A percentile compares a stretch with the other conserved stretches of the same genome.
Evolutionary conservation across 2,797 vertebrate species (phyloP).

Genomic region (Triplophysa bombifrons): DNA sequence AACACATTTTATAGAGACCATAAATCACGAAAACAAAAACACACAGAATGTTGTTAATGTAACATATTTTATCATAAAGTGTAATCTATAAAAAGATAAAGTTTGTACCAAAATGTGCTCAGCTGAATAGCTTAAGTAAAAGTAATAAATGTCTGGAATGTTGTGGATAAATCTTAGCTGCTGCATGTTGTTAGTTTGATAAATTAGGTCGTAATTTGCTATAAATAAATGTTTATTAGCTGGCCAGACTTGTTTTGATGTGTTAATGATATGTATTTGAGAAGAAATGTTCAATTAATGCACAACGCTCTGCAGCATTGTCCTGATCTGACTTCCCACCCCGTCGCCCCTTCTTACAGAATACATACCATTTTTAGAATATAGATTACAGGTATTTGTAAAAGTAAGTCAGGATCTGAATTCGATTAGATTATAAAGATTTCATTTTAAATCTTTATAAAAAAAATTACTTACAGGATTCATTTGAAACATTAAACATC

Average conservation of each 20-base stretch:
- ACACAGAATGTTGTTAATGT: constrained; percentile 95
- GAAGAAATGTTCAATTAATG: constrained; percentile 67
- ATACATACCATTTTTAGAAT: background rate
- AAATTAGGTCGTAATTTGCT: constrained; percentile 98
- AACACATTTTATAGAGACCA: constrained; percentile 91
- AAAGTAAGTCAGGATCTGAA: background rate
- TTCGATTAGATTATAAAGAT: too few species aligned
- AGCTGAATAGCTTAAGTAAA: constrained; percentile 97
- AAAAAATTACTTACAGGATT: too few species aligned
- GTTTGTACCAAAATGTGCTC: constrained; percentile 95
- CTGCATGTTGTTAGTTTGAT: constrained; percentile 99
- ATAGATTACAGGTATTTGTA: background rate
- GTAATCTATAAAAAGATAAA: constrained; percentile 90
- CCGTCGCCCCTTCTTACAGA: constrained; percentile 40
- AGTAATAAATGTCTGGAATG: constrained; percentile 95
- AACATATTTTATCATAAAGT: constrained; percentile 95
- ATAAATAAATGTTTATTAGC: constrained; percentile 99
- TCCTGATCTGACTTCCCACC: constrained; percentile 58
- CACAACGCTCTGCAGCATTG: constrained; percentile 65
- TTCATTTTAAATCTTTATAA: too few species aligned
- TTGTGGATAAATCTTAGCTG: constrained; percentile 91
- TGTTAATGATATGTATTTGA: constrained; percentile 82
- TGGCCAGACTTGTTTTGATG: constrained; percentile 83
- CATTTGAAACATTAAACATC: background rate
- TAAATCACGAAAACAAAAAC: constrained; percentile 98